Base-by-base conservation (phyloP, 2,113 vertebrate genomes). In the Hydrochoerus hydrochaeris region DNA sequence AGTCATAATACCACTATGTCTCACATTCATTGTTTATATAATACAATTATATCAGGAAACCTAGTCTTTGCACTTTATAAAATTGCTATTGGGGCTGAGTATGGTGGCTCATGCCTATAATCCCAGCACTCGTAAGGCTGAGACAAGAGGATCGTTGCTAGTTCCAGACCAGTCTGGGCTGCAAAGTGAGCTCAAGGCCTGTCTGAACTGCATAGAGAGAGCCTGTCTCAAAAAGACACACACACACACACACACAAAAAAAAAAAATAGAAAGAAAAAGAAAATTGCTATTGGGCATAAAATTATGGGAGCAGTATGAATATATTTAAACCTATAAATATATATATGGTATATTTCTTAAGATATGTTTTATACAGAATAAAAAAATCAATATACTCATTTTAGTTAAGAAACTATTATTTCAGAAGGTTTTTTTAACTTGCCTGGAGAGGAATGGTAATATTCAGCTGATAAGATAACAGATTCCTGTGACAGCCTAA, bases 371-470 rank as follows among this genome's bases (percentile, higher is more conserved):
- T 88, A 90, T 91, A 35, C 16, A 93, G 49, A 95, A 60, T 85
- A 81, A 91, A 35, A n/a, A 9, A 85, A 38, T 84, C n/a, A 73
- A 83, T n/a, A 82, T 90, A 81, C 17, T 28, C 35, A 49, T 69
- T n/a, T 9, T 24, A 73, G 67, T 85, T 96, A 93, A 88, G 38
- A 81, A 88, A 73, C 11, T 58, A 86, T 95, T 85, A 81, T 91
- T 85, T 96, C 41, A 91, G 73, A 78, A 94, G 60, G 49, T 73
- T 35, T 93, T 86, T 92, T 83, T 82, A 88, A 46, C 26, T 67
- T 94, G 14, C 80, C 1, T 71, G 49, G 57, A 91, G 62, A 5
- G 35, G 13, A 71, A 95, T 90, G 58, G 54, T 71, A 3, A 65
- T 14, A 84, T 91, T 88, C 30, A 88, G 52, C 24, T 65, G 84